Evolutionary conservation across 2,797 vertebrate genomes (phyloP).

Genomic region (Lerista edwardsae): DNA sequence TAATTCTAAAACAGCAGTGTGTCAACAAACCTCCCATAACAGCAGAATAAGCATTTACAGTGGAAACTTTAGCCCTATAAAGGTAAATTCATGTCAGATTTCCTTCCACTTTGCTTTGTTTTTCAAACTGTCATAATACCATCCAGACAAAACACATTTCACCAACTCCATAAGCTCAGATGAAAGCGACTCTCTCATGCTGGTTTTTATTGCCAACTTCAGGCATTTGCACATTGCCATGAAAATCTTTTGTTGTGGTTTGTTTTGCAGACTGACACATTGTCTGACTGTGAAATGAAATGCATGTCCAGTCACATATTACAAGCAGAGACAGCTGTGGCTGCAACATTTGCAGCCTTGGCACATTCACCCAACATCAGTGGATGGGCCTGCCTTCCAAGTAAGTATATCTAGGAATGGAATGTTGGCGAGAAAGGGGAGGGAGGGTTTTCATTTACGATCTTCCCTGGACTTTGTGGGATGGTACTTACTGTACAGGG

Average conservation of each 20-base stretch:
- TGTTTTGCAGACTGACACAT: not conserved
- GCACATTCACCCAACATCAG: not conserved
- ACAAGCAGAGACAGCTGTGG: not conserved
- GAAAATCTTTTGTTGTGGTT: not conserved
- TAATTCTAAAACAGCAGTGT: not conserved
- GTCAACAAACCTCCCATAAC: not conserved
- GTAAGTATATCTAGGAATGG: not conserved
- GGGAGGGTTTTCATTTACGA: not conserved
- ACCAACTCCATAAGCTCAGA: not conserved
- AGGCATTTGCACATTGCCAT: not conserved
- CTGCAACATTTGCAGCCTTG: not conserved
- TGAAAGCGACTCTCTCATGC: not conserved
- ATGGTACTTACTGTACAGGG: not conserved
- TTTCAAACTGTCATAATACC: not conserved
- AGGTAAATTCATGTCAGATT: not conserved
- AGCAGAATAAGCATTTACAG: not conserved
- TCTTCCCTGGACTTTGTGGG: not conserved
- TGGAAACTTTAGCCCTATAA: not conserved
- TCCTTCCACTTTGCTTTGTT: not conserved
- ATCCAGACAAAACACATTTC: not conserved
- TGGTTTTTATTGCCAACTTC: not conserved
- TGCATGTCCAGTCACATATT: not conserved
- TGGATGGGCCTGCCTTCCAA: not conserved
- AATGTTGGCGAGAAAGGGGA: not conserved
- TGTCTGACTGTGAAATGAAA: constrained; percentile 11